phyloP scores from a whole-genome alignment of 2,888 invertebrate genomes.

The Plebejus anna region DNA sequence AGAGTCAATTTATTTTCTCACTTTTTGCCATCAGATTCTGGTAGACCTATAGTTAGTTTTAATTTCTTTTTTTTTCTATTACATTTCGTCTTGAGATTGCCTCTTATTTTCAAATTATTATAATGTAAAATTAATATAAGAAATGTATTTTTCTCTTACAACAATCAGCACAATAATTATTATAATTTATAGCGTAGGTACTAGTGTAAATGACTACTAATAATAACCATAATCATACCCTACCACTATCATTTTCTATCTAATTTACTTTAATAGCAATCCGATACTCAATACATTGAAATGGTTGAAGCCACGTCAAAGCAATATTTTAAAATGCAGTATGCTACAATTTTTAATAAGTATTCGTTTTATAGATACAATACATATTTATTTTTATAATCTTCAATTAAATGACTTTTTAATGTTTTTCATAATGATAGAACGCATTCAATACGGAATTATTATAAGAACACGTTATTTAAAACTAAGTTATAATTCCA shows the following conservation, averaged over 20 bases:
- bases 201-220: neutral
- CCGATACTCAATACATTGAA: neutral
- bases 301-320: neutral
- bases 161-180: neutral
- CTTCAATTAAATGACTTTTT: neutral
- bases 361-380: neutral
- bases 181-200: neutral
- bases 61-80: too few relatives aligned
- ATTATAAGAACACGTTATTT: too few relatives aligned
- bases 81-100: neutral
- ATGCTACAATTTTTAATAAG: neutral
- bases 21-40: too few relatives aligned
- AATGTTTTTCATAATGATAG: too few relatives aligned
- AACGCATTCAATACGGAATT: too few relatives aligned
- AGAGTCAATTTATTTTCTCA: too few relatives aligned
- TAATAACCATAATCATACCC: neutral
- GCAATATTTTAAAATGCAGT: neutral
- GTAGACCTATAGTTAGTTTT: too few relatives aligned
- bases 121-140: neutral
- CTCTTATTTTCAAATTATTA: neutral
- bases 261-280: constrained; percentile 4
- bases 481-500: too few relatives aligned
- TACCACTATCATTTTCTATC: neutral
- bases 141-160: neutral
- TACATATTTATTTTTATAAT: neutral